Percentiles rank a stretch among this genome's conserved stretches.
Conservation (phyloP, 37 sponge, comb jelly and placozoan species). For the Trichoplax adhaerens region DNA sequence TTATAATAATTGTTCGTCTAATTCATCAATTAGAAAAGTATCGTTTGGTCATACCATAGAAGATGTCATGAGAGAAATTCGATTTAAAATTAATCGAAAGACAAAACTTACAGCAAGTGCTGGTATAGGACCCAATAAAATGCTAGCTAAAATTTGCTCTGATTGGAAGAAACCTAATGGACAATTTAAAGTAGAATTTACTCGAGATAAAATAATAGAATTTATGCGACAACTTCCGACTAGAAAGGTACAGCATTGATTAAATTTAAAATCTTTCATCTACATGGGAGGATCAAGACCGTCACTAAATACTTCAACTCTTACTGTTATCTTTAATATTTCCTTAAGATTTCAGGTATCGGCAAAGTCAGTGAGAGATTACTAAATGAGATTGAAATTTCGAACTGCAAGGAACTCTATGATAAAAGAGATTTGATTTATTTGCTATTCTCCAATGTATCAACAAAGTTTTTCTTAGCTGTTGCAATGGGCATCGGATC, state of each 20-base stretch:
- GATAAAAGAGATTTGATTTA: conserved; percentile 51
- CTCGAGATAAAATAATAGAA: conserved; percentile 46
- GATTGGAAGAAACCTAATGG: conserved; percentile 95
- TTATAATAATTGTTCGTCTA: too few species aligned
- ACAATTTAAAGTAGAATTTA: conserved; percentile 44
- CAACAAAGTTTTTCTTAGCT: conserved; percentile 40
- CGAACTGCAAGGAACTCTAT: conserved; percentile 48
- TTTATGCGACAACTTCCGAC: conserved; percentile 67
- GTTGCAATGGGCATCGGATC: conserved; percentile 62
- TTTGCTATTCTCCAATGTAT: conserved; percentile 39
- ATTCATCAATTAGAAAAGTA: too few species aligned
- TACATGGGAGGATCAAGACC: not conserved
- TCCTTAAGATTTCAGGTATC: conserved; percentile 52
- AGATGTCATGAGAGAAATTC: conserved; percentile 55
- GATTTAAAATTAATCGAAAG: conserved; percentile 23
- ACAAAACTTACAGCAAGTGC: conserved; percentile 69
- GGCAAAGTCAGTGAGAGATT: conserved; percentile 85
- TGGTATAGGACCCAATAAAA: conserved; percentile 80
- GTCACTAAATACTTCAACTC: not conserved
- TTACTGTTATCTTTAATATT: conserved; percentile 1
- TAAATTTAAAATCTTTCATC: not conserved
- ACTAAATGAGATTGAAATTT: conserved; percentile 58
- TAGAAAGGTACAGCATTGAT: conserved; percentile 45
- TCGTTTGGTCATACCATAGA: conserved; percentile 2
- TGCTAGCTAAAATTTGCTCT: conserved; percentile 82